Percentiles rank a stretch among this genome's conserved stretches.
phyloP scores from a whole-genome alignment of 2,113 vertebrate genomes.

The Ctenodactylus gundi region DNA sequence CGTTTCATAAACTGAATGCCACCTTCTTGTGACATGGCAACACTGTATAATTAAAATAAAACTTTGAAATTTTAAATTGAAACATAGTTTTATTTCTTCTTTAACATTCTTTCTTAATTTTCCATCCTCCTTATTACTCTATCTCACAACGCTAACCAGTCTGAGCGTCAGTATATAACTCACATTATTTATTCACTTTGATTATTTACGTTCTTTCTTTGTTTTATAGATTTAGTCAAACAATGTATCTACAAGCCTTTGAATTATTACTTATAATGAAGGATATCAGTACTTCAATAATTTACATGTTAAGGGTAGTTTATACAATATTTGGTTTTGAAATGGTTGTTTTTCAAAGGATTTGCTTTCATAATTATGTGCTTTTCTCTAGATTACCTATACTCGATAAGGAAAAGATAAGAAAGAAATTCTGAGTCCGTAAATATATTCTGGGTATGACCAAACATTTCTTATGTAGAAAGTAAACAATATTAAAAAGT shows the following conservation, averaged over 20 bases:
- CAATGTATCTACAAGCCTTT: not conserved
- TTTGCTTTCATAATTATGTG: not conserved
- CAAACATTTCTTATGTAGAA: not conserved
- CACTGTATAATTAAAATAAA: not conserved
- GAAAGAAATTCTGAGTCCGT: not conserved
- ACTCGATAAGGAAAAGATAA: no score
- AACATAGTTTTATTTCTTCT: not conserved
- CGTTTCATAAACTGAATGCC: not conserved
- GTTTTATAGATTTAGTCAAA: not conserved
- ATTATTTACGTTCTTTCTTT: slow-evolving; percentile 24
- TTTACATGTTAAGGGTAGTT: not conserved
- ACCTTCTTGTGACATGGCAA: not conserved
- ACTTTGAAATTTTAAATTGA: not conserved
- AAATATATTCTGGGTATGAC: not conserved
- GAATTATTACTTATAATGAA: not conserved
- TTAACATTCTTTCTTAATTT: not conserved
- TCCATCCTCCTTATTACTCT: not conserved
- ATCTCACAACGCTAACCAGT: not conserved
- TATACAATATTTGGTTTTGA: not conserved
- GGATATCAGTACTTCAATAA: not conserved
- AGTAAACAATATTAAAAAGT: not conserved
- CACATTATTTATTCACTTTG: not conserved
- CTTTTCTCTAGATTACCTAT: slow-evolving; percentile 9
- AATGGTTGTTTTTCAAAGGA: not conserved
- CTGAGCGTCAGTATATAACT: slow-evolving; percentile 1